Evolutionary conservation across 2,888 invertebrate genomes (phyloP), one percentile per base, ranked within the genome.

Genomic region (Heliconius erato): DNA sequence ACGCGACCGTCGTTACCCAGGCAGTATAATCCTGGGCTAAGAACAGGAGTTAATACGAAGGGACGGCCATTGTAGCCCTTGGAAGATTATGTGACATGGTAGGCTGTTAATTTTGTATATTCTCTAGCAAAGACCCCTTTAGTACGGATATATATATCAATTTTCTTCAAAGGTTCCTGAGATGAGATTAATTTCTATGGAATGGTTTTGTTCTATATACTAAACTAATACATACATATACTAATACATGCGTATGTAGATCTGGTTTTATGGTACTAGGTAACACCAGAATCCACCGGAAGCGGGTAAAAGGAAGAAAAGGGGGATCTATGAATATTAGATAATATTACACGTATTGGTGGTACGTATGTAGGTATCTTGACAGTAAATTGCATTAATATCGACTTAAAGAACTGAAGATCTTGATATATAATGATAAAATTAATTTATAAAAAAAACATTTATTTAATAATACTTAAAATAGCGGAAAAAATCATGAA

Each of bases 31-130:
- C 92, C 87, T 54, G 84, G 85, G 88, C 88, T 84, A 84, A 90
- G 90, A 90, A 88, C 90, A 88, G 91, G 89, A 88, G 91, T 92
- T 94, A 94, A 94, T 94, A 94, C 91, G 91, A 90, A 93, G 92
- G 94, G 93, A 91, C 92, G 90, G 87, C 87, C 86, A 92, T 94
- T 92, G 92, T 93, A 93, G 89, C 91, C 92, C 93, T 90, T 88
- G 86, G 89, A 87, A 93, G 92, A 93, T 94, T 94, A 92, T 92
- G 76, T 76, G 89, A 88, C 87, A 88, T 87, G 86, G 85, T 90
- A 91, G 91, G 91, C 92, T 89, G 91, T 93, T 94, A 92, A 94
- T 93, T 94, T 91, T 88, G 87, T 88, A 91, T 91, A 91, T 91
- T 90, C 90, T 89, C 87, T 85, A 89, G 89, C 89, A 87, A 32